Base-by-base conservation (phyloP, 2,888 invertebrate species). In the Aethes cnicana region DNA sequence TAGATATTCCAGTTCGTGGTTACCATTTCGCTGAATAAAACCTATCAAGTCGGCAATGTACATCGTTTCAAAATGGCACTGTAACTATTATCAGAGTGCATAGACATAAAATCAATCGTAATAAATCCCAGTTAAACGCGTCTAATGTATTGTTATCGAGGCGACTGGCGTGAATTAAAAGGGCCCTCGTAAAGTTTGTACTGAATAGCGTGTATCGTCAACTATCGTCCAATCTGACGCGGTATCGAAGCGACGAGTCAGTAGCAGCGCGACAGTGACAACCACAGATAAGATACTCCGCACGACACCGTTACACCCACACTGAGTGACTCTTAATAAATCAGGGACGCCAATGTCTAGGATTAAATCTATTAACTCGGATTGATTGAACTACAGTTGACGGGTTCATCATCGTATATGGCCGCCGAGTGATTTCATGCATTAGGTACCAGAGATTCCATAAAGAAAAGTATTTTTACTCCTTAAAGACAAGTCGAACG, bases 241-340 rank as follows among this genome's bases (percentile, higher is more conserved):
- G 18, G 55, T 49, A 53, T 42, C 47, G 32, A 33, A 37, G 47
- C 53, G 47, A 36, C 48, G 54, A 57, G 23, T 42, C 54, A 44
- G 47, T 52, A 49, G 57, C 55, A 57, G 55, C 57, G 21, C 33
- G 35, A 16, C 26, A 43, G 43, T 39, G 55, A 57, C 55, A 54
- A 47, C n/a, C 36, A 0, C 1, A 41, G 57, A 57, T 57, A 57
- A 53, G 37, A 39, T 47, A 54, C 37, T 20, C 39, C 30, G 41
- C 18, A 43, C 32, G 26, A 36, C 44, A 18, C 36, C 53, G n/a
- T n/a, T n/a, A n/a, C 53, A 42, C 42, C 9, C 21, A 25, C 21
- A 26, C 44, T 43, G 25, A 36, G 44, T 33, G 39, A 26, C 23
- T 23, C 48, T 48, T 55, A 55, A 49, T 49, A 49, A 46, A 53